phyloP scores from a whole-genome alignment of 1,140 invertebrate species.

The Cherax destructor region DNA sequence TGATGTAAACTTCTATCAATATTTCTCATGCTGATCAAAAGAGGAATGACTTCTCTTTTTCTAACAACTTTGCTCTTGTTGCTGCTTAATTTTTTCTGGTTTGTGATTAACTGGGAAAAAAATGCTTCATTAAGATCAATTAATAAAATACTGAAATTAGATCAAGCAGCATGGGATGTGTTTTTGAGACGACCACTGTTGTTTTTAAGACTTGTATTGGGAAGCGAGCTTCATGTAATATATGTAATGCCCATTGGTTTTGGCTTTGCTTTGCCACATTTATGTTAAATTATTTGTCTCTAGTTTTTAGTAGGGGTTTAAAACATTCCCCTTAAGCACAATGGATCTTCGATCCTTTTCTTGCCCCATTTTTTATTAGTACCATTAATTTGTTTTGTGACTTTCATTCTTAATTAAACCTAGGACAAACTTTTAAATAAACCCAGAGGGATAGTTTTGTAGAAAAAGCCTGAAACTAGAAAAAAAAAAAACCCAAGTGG shows the following conservation, averaged over 20 bases:
- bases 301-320: background rate
- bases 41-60: background rate
- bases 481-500: constrained; percentile 4
- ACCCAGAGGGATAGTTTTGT: constrained; percentile 41
- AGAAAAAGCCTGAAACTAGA: constrained; percentile 23
- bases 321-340: background rate
- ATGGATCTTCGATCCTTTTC: background rate
- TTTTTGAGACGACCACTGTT: background rate
- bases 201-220: background rate
- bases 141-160: background rate
- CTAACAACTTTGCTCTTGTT: background rate
- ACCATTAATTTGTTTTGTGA: background rate
- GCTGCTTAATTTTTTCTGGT: background rate
- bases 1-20: background rate
- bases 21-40: background rate
- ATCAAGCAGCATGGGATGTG: background rate
- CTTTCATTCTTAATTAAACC: background rate
- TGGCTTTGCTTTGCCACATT: background rate
- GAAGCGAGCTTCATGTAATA: background rate
- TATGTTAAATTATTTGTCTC: background rate
- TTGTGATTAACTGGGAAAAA: background rate
- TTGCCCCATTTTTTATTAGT: background rate
- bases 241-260: background rate
- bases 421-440: constrained; percentile 12
- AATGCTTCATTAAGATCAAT: no score